phyloP scores from a whole-genome alignment of 2,888 invertebrate species.

The Rhopalosiphum nymphaeae region DNA sequence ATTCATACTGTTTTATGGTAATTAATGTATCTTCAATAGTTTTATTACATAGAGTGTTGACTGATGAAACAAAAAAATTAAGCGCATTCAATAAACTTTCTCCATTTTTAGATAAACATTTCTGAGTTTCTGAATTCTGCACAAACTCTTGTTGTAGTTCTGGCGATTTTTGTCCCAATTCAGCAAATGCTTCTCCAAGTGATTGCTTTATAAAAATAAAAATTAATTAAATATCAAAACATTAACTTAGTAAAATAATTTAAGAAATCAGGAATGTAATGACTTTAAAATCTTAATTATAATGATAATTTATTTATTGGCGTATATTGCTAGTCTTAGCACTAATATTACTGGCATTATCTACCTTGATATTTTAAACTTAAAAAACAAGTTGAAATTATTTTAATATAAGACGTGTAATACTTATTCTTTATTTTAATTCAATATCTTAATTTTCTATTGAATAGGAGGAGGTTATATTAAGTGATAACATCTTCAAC shows the following conservation, averaged over 20 bases:
- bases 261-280: background rate
- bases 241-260: slow-evolving; percentile 38
- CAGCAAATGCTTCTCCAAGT: slow-evolving; percentile 93
- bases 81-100: slow-evolving; percentile 92
- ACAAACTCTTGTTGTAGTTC: slow-evolving; percentile 95
- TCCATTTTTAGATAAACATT: slow-evolving; percentile 92
- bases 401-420: background rate
- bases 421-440: background rate
- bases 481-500: background rate
- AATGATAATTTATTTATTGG: background rate
- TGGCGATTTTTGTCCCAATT: slow-evolving; percentile 95
- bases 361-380: background rate
- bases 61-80: slow-evolving; percentile 95
- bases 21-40: slow-evolving; percentile 95
- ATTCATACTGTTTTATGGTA: slow-evolving; percentile 83
- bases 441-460: too few species aligned
- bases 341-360: background rate
- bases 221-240: background rate
- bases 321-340: background rate
- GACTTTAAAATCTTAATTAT: background rate
- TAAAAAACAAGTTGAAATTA: background rate
- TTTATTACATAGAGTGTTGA: slow-evolving; percentile 96
- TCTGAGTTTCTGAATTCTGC: slow-evolving; percentile 96
- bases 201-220: slow-evolving; percentile 76
- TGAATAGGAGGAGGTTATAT: background rate